Evolutionary conservation across 2,113 vertebrate genomes (phyloP), one percentile per base, ranked within the genome.

Genomic region (Porphyrio hochstetteri): DNA sequence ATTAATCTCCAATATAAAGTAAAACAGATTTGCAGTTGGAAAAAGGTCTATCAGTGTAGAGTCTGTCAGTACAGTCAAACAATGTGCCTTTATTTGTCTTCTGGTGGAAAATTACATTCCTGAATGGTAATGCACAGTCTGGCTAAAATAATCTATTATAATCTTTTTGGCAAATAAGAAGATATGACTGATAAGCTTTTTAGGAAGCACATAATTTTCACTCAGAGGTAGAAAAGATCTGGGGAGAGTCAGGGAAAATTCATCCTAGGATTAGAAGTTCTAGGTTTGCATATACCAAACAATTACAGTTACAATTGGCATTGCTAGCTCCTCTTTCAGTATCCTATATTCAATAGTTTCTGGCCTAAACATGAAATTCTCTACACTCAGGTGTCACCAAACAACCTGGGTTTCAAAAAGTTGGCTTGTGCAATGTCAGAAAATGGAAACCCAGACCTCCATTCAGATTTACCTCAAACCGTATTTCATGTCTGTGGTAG

Each of bases 81-180:
- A 87, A 81, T 44, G 48, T 44, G 28, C 64, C 38, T 86, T 78
- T 86, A 81, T 82, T 91, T 93, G 23, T 94, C 57, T 71, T 64
- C 28, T 68, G 31, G 38, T 88, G 17, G 85, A 86, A 90, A 93
- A 81, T 52, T 86, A 15, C 48, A 65, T 76, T 93, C 29, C 68
- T 56, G 38, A 81, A 38, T 60, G 23, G 6, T 77, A 52, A 71
- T 68, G 46, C 11, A 81, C 28, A 71, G 60, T 83, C 52, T 75
- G 16, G 7, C 29, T 88, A 59, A 82, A 91, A 79, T 82, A 89
- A 87, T 71, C 13, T 61, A 29, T 70, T 55, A 23, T 24, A 57
- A 78, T 36, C 8, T 82, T 87, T 82, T 76, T 65, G 31, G 36
- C 53, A 92, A 90, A 94, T 92, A 81, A 77, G 16, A 69, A 95